Evolutionary conservation across 2,113 vertebrate genomes (phyloP), one percentile per base, ranked within the genome.

Genomic region (Coptodon rendalli): DNA sequence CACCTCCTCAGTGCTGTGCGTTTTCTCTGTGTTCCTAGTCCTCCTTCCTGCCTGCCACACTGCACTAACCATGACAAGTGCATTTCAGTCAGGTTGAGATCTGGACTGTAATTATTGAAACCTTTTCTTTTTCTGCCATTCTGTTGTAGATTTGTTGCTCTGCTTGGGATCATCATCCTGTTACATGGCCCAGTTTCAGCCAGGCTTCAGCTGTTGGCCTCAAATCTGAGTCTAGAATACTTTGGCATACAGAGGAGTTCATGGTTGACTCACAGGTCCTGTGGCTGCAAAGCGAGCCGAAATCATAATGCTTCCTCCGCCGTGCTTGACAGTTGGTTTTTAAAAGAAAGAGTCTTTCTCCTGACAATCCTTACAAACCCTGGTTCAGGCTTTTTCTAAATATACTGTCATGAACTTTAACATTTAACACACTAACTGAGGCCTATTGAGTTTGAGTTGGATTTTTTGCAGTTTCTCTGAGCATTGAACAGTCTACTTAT

Each of bases 91-190:
- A 71, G 66, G 12, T 73, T 73, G n/a, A 45, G 66, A 43, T 73
- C 38, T 73, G 38, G 38, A 71, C 19, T 24, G 63, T 66, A 40
- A 22, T 22, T 14, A 71, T 14, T 40, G 38, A 14, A 71, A 71
- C 2, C n/a, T 43, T 24, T 43, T 71, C 36, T 63, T 63, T 63
- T 63, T 68, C n/a, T 8, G n/a, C 63, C 7, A 68, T 40, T 68
- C 7, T 68, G n/a, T 40, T 68, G 63, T 68, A 68, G n/a, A 68
- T 68, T 40, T 68, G n/a, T 24, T 71, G 66, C 36, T 71, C n/a
- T 71, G n/a, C 63, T 68, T 68, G 3, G 36, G 19, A 40, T 68
- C 63, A 24, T 43, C 38, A 22, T 68, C 63, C 34, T 68, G 19
- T 68, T 68, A 68, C 34, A 0, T 68, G 63, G 34, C 38, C 34